These are phyloP conservation scores for Ormia ochracea DNA, from an alignment of 2,888 invertebrate species.

Conservation along the genomic window DNA sequence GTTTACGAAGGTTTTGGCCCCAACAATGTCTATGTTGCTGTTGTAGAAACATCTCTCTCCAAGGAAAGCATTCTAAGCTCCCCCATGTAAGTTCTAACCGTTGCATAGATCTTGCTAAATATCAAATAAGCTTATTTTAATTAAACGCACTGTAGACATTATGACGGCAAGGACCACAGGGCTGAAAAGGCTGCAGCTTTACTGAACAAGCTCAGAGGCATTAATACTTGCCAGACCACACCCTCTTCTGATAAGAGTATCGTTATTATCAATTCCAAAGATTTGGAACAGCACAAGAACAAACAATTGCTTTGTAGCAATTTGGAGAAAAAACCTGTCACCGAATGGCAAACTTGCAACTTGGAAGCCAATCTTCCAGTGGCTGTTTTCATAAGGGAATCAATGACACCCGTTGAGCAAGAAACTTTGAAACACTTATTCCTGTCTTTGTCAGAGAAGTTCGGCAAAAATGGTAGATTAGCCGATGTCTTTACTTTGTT, in stretches of 20 bases:
- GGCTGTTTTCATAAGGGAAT: slow-evolving; percentile 70
- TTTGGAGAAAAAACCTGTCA: slow-evolving; percentile 72
- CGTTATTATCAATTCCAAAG: slow-evolving; percentile 70
- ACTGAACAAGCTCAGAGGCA: slow-evolving; percentile 71
- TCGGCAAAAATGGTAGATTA: slow-evolving; percentile 71
- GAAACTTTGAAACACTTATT: slow-evolving; percentile 75
- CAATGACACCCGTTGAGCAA: slow-evolving; percentile 70
- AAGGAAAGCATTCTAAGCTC: slow-evolving; percentile 69
- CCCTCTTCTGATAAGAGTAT: slow-evolving; percentile 69
- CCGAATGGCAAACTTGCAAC: slow-evolving; percentile 72
- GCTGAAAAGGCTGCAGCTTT: slow-evolving; percentile 72
- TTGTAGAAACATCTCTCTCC: slow-evolving; percentile 70
- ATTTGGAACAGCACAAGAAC: slow-evolving; percentile 71
- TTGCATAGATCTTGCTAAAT: not conserved
- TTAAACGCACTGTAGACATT: slow-evolving; percentile 67
- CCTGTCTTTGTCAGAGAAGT: slow-evolving; percentile 71
- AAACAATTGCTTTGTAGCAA: slow-evolving; percentile 73
- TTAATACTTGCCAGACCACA: slow-evolving; percentile 68
- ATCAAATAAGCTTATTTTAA: not conserved
- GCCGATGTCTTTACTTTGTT: slow-evolving; percentile 76
- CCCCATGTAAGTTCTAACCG: slow-evolving; percentile 71
- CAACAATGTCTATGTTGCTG: slow-evolving; percentile 71
- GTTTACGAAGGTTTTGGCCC: slow-evolving; percentile 71
- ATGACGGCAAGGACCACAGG: slow-evolving; percentile 69
- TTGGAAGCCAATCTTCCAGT: slow-evolving; percentile 73